Evolutionary conservation across 1,140 invertebrate genomes (phyloP).

Genomic region (Drosophila nebulosa): DNA sequence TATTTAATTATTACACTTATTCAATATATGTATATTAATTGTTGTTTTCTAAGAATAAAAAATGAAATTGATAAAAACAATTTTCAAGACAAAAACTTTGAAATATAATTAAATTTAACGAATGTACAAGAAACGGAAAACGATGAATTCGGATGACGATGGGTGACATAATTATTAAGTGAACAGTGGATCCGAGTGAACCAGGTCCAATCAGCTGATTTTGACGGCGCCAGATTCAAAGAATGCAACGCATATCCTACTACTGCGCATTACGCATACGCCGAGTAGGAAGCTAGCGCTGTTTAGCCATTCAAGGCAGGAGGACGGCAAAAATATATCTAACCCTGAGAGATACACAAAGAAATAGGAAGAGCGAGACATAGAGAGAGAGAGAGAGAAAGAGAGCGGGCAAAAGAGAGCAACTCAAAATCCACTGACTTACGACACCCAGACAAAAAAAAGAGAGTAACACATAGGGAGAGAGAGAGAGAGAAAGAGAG

Average conservation of each 20-base stretch:
- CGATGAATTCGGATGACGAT: no score
- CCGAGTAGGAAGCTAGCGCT: neutral
- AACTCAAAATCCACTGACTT: neutral
- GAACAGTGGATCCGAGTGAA: no score
- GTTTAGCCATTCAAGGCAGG: neutral
- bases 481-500: neutral
- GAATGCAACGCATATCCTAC: neutral
- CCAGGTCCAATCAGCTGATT: neutral
- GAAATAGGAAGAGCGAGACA: neutral
- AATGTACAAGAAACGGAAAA: neutral
- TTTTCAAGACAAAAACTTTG: neutral
- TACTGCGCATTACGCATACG: neutral
- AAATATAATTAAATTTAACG: conserved; percentile 2
- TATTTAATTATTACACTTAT: conserved; percentile 47
- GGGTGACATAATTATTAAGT: no score
- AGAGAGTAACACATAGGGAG: neutral
- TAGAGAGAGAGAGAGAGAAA: neutral
- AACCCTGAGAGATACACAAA: conserved; percentile 1
- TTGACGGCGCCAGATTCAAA: neutral
- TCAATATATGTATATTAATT: conserved; percentile 56
- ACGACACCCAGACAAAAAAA: neutral
- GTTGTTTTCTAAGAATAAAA: conserved; percentile 37
- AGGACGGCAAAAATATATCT: neutral
- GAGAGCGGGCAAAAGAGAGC: neutral
- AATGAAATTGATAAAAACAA: conserved; percentile 3